phyloP scores from a whole-genome alignment of 2,113 vertebrate species.

The Brachirus orientalis region DNA sequence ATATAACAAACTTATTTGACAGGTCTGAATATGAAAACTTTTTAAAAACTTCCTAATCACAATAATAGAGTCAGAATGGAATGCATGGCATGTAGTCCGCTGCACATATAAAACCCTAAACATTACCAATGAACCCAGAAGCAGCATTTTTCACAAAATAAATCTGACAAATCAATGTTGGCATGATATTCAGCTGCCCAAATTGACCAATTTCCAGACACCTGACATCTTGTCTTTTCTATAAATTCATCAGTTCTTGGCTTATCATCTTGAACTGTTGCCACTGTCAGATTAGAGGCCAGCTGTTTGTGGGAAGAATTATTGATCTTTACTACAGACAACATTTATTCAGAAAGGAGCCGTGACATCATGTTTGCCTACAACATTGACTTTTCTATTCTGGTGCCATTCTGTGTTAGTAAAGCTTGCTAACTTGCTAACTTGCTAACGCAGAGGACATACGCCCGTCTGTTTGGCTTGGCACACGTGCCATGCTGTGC shows the following conservation, averaged over 20 bases:
- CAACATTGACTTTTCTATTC: background rate
- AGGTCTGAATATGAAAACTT: background rate
- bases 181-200: background rate
- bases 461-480: background rate
- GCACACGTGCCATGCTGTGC: background rate
- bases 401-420: background rate
- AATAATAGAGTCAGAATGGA: no score
- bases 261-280: background rate
- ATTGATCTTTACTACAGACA: conserved; percentile 8
- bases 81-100: no score
- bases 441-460: background rate
- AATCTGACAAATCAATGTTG: background rate
- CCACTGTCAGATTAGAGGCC: background rate
- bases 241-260: background rate
- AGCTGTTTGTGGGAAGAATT: background rate
- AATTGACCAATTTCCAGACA: background rate
- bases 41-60: no score
- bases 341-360: background rate
- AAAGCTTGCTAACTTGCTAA: background rate
- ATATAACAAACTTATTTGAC: background rate
- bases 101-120: no score
- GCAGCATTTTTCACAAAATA: background rate
- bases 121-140: background rate
- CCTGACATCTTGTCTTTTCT: background rate
- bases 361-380: background rate